A percentile compares a stretch with the other conserved stretches of the same genome.
Evolutionary conservation across 1,140 invertebrate genomes (phyloP).

Genomic region (Drosophila punjabiensis): DNA sequence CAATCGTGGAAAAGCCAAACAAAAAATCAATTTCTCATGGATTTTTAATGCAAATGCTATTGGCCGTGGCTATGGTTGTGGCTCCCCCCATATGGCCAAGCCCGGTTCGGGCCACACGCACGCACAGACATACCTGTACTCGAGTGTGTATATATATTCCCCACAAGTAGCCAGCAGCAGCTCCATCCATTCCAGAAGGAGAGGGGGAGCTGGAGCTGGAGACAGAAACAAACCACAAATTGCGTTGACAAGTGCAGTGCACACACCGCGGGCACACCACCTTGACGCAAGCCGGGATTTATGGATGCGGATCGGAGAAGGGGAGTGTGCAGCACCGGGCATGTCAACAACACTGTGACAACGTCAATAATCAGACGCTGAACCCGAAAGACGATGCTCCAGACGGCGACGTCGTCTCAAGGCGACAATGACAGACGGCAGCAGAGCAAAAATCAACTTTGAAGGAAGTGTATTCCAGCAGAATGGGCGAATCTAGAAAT

Average conservation of each 20-base stretch:
- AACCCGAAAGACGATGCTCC: constrained; percentile 56
- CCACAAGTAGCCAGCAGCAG: constrained; percentile 64
- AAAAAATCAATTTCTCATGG: constrained; percentile 65
- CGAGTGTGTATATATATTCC: constrained; percentile 25
- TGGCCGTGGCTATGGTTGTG: constrained; percentile 14
- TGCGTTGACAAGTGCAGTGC: constrained; percentile 79
- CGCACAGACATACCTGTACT: constrained; percentile 18
- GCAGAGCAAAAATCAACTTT: constrained; percentile 34
- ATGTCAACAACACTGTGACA: constrained; percentile 75
- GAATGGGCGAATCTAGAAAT: constrained; percentile 4
- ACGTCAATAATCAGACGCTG: constrained; percentile 81
- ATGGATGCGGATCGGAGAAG: constrained; percentile 50
- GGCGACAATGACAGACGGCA: constrained; percentile 63
- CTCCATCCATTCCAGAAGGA: not conserved
- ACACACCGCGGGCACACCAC: constrained; percentile 47
- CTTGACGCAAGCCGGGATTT: constrained; percentile 67
- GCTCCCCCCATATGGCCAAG: constrained; percentile 52
- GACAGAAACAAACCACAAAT: constrained; percentile 63
- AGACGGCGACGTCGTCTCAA: constrained; percentile 66
- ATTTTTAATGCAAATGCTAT: constrained; percentile 76
- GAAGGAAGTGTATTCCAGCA: constrained; percentile 5
- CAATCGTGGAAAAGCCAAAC: constrained; percentile 23
- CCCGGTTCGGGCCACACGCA: constrained; percentile 45
- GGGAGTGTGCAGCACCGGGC: constrained; percentile 13
- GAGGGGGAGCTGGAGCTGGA: not conserved